phyloP scores from a whole-genome alignment of 2,113 vertebrate genomes.

The Trinectes maculatus region DNA sequence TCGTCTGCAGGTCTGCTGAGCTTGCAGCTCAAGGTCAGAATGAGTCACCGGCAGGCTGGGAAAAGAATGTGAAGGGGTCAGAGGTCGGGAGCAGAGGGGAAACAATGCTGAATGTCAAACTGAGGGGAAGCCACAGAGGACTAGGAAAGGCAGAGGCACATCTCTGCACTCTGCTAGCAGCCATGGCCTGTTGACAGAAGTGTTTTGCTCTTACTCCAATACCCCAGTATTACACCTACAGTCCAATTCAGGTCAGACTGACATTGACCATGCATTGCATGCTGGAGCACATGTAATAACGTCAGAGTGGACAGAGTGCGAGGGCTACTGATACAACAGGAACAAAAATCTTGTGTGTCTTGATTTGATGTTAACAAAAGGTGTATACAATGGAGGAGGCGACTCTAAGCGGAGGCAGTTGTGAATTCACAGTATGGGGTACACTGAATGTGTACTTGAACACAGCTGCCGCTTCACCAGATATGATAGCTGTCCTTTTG shows the following conservation, averaged over 20 bases:
- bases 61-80: slow-evolving; percentile 52
- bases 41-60: slow-evolving; percentile 51
- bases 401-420: no score
- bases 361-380: slow-evolving; percentile 1
- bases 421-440: no score
- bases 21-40: slow-evolving; percentile 55
- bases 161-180: slow-evolving; percentile 25
- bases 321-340: neutral
- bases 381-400: neutral
- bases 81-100: slow-evolving; percentile 47
- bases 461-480: slow-evolving; percentile 16
- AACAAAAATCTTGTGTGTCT: neutral
- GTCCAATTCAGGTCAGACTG: slow-evolving; percentile 22
- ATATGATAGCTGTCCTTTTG: slow-evolving; percentile 14
- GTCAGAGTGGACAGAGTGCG: neutral
- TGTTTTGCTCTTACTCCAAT: slow-evolving; percentile 34
- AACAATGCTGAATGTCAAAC: slow-evolving; percentile 75
- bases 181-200: slow-evolving; percentile 34
- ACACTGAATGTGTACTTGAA: neutral
- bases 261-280: neutral
- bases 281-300: slow-evolving; percentile 7
- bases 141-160: slow-evolving; percentile 37
- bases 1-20: slow-evolving; percentile 42
- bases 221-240: neutral
- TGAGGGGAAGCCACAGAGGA: slow-evolving; percentile 51